Evolutionary conservation across 2,113 vertebrate species (phyloP).

Genomic region (Nothobranchius kuhntae): DNA sequence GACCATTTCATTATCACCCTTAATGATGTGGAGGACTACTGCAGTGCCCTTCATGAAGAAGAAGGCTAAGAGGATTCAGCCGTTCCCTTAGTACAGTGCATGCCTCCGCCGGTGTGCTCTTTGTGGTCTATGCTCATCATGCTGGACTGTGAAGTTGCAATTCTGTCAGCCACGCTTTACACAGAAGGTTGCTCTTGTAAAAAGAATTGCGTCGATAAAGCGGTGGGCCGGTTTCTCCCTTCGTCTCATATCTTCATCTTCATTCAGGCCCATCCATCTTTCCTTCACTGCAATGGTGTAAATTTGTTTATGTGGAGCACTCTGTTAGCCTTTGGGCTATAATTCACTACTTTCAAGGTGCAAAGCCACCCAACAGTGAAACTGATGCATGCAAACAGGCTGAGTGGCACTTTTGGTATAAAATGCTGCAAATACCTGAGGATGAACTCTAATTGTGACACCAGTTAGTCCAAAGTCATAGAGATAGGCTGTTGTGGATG

Average conservation of each 20-base stretch:
- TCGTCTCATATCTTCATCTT: slow-evolving; percentile 57
- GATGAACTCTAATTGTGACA: slow-evolving; percentile 23
- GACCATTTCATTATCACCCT: slow-evolving; percentile 49
- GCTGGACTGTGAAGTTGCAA: slow-evolving; percentile 50
- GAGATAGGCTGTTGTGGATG: neutral
- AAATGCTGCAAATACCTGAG: slow-evolving; percentile 28
- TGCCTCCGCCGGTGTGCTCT: slow-evolving; percentile 40
- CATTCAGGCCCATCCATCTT: slow-evolving; percentile 55
- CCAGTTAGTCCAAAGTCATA: slow-evolving; percentile 24
- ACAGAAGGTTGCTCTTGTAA: slow-evolving; percentile 66
- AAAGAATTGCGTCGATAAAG: slow-evolving; percentile 56
- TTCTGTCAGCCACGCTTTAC: slow-evolving; percentile 22
- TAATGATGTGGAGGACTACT: slow-evolving; percentile 61
- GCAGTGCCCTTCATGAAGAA: slow-evolving; percentile 72
- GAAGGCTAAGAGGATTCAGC: slow-evolving; percentile 63
- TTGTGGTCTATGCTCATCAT: slow-evolving; percentile 60
- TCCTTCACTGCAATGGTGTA: slow-evolving; percentile 24
- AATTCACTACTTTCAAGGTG: slow-evolving; percentile 61
- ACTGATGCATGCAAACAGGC: slow-evolving; percentile 15
- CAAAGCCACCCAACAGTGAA: slow-evolving; percentile 29
- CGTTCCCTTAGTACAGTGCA: slow-evolving; percentile 49
- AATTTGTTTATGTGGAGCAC: slow-evolving; percentile 51
- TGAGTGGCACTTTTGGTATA: neutral
- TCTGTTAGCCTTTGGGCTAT: slow-evolving; percentile 50
- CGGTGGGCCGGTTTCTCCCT: slow-evolving; percentile 47